These are phyloP conservation scores for Maccullochella peelii DNA, from an alignment of 2,113 vertebrate species.

Conservation along the genomic window DNA sequence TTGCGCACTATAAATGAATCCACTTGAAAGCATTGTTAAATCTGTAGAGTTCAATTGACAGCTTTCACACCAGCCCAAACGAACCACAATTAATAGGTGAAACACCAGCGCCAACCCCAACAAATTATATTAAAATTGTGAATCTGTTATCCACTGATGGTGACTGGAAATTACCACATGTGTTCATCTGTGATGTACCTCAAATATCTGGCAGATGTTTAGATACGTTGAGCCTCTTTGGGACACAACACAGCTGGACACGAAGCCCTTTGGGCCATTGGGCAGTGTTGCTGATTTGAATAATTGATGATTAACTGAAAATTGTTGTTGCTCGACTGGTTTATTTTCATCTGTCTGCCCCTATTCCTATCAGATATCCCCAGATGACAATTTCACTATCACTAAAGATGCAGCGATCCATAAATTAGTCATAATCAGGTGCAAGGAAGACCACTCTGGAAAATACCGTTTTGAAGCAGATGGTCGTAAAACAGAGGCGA, in stretches of 20 bases:
- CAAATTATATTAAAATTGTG: background rate
- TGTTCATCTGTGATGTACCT: slow-evolving; percentile 9
- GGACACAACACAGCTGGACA: slow-evolving; percentile 6
- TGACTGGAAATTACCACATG: background rate
- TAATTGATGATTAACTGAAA: background rate
- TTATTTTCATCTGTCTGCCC: slow-evolving; percentile 7
- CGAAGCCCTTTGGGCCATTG: background rate
- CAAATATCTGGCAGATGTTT: slow-evolving; percentile 17
- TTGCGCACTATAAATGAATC: no score
- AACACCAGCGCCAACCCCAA: no score
- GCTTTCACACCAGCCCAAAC: no score
- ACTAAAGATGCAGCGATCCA: slow-evolving; percentile 85
- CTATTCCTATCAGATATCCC: slow-evolving; percentile 80
- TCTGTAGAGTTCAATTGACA: no score
- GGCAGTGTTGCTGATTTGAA: background rate
- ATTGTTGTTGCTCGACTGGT: background rate
- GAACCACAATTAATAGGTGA: no score
- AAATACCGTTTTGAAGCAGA: slow-evolving; percentile 90
- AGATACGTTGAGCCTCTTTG: background rate
- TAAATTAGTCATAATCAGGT: slow-evolving; percentile 83
- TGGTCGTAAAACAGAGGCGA: slow-evolving; percentile 84
- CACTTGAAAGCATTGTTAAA: no score
- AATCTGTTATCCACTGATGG: background rate
- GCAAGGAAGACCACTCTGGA: slow-evolving; percentile 84
- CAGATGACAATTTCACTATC: slow-evolving; percentile 80